Evolutionary conservation across 2,797 vertebrate species (phyloP), one percentile per base, ranked within the genome.

Genomic region (Adelosebastes latens): DNA sequence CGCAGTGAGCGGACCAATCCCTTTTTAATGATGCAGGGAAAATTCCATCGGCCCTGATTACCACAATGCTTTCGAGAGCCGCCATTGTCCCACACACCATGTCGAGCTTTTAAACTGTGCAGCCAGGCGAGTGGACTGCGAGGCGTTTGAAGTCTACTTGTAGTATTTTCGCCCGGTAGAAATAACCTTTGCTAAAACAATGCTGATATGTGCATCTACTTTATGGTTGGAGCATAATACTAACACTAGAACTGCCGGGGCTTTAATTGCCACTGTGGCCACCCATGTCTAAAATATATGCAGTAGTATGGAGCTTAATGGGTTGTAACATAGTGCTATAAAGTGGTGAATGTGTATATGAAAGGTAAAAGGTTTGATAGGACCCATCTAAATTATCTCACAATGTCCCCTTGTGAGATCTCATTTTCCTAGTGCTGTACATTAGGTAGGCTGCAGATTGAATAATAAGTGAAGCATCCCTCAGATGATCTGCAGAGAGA

Each of bases 21-120:
- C 79, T 95, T 95, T 95, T 95, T 95, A 95, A 94, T 95, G 93
- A 94, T 94, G 92, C 91, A 89, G 91, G 90, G 89, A 91, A 91
- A 93, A 93, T 94, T 93, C 92, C 94, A 89, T 75, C 60, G 91
- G 85, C 79, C 90, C 88, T 71, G 92, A 93, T 93, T 87, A 89
- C 82, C 85, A 77, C 92, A 80, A 62, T 66, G 87, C 89, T 86
- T 89, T 86, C 13, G 81, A 89, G 86, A 75, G 74, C 85, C 55
- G 75, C 89, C 90, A 89, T 93, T 94, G 94, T 92, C 90, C 89
- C 77, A 64, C 81, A 86, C 90, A 80, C 89, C 88, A 61, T 81
- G 90, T 84, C 52, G 25, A 85, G 87, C 91, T 90, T 90, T 92
- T 89, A 89, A 93, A 90, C 80, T 82, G 91, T 90, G 89, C 92